Evolutionary conservation across 2,888 invertebrate genomes (phyloP).

Genomic region (Synanthedon tipuliformis): DNA sequence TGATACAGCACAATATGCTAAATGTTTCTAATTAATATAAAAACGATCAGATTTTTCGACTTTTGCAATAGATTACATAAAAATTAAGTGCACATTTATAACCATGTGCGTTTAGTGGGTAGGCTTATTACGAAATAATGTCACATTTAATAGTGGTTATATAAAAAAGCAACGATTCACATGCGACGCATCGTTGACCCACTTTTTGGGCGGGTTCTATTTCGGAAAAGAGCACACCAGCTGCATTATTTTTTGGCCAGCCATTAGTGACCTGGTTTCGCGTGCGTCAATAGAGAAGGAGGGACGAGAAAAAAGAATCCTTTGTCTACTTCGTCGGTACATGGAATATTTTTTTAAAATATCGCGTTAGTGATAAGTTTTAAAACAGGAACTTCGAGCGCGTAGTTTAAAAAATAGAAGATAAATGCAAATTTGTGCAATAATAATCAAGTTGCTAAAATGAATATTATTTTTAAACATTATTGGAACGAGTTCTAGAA

Average conservation of each 20-base stretch:
- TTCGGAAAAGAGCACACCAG: slow-evolving; percentile 51
- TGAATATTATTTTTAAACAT: not conserved
- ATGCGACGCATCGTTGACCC: slow-evolving; percentile 52
- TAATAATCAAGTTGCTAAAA: not conserved
- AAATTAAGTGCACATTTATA: not conserved
- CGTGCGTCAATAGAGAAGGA: not conserved
- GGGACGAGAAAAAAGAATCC: not conserved
- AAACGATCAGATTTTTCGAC: not conserved
- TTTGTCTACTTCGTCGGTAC: not conserved
- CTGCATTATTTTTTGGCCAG: slow-evolving; percentile 60
- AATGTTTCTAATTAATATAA: too few species aligned
- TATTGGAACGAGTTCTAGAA: not conserved
- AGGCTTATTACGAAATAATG: not conserved
- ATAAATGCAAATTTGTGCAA: not conserved
- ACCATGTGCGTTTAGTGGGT: not conserved
- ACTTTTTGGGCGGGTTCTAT: slow-evolving; percentile 48
- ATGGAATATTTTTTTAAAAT: too few species aligned
- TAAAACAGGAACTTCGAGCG: not conserved
- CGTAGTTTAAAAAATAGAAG: not conserved
- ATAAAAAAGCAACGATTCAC: not conserved
- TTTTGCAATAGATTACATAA: not conserved
- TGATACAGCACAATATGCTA: too few species aligned
- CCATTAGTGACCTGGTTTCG: slow-evolving; percentile 42
- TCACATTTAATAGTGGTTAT: not conserved
- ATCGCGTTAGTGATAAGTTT: not conserved